Evolutionary conservation across 2,888 invertebrate species (phyloP).

Genomic region (Luperina nickerlii): DNA sequence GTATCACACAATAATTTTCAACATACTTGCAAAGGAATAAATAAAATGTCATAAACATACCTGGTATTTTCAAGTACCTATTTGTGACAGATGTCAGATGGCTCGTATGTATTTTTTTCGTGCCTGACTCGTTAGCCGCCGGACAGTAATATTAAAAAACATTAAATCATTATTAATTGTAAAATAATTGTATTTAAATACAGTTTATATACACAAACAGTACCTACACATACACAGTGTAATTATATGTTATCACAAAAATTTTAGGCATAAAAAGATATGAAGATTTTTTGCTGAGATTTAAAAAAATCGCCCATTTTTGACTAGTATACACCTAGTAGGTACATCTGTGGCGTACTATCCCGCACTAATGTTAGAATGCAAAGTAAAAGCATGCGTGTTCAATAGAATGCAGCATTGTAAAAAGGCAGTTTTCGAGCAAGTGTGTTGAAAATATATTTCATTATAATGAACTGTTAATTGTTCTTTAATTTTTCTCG

Average conservation of each 20-base stretch:
- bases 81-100: background rate
- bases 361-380: background rate
- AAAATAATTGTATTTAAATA: no score
- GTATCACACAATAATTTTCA: background rate
- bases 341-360: background rate
- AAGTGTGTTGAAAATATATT: constrained; percentile 1
- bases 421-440: background rate
- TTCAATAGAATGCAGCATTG: background rate
- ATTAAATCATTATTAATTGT: no score
- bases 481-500: background rate
- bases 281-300: background rate
- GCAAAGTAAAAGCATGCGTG: background rate
- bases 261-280: background rate
- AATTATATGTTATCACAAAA: background rate
- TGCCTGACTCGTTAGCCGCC: background rate
- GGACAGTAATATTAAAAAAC: background rate
- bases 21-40: background rate
- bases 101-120: background rate
- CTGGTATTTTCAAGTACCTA: background rate
- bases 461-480: background rate
- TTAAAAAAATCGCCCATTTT: background rate
- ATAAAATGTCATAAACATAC: background rate
- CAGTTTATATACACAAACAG: background rate
- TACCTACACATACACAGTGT: background rate
- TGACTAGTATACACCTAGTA: background rate